A percentile compares a stretch with the other conserved stretches of the same genome.
phyloP scores from a whole-genome alignment of 2,113 vertebrate species.

The Fregetta grallaria region DNA sequence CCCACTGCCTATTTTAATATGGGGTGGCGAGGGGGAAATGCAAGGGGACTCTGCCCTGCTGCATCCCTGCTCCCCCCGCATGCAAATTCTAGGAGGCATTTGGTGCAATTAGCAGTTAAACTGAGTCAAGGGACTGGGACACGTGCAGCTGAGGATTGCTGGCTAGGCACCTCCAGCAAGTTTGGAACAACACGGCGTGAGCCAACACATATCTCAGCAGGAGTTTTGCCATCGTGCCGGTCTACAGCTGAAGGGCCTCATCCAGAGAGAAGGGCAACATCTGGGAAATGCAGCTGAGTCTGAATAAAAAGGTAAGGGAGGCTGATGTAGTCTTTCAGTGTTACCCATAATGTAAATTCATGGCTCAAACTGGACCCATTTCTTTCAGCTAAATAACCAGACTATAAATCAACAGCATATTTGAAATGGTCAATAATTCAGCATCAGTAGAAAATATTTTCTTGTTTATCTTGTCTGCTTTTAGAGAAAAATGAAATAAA shows the following conservation, averaged over 20 bases:
- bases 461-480: neutral
- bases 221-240: neutral
- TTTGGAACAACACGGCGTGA: neutral
- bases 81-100: neutral
- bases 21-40: no score
- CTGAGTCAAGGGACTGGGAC: neutral
- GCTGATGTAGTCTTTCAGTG: neutral
- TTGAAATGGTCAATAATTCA: neutral
- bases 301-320: neutral
- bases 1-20: neutral
- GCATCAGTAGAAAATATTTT: neutral
- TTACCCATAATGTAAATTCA: neutral
- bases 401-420: neutral
- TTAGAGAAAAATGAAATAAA: neutral
- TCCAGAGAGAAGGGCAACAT: neutral
- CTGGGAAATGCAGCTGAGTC: neutral
- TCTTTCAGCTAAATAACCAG: neutral
- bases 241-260: neutral
- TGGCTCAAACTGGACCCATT: neutral
- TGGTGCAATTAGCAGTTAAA: constrained; percentile 1
- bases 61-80: neutral
- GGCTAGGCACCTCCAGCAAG: neutral
- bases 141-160: neutral
- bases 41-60: neutral
- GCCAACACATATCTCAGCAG: neutral